A percentile compares a stretch with the other conserved stretches of the same genome.
Conservation (phyloP, 1,140 invertebrate genomes). For the Pseudomyrmex pallidus region DNA sequence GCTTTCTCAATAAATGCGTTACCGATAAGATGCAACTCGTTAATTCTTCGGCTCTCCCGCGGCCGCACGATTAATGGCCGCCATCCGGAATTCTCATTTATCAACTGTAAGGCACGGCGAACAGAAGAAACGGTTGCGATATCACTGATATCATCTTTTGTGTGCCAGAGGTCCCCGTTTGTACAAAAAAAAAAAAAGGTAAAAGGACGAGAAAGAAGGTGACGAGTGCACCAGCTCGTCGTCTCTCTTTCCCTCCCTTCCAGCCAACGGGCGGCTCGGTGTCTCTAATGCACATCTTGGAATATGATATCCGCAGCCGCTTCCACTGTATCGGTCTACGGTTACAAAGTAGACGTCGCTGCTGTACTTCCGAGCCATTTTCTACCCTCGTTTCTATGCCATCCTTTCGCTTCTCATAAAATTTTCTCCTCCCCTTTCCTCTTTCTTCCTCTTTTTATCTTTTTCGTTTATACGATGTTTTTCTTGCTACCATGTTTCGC, state of each 20-base stretch:
- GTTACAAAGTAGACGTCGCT: constrained; percentile 51
- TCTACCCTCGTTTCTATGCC: constrained; percentile 27
- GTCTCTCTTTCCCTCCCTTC: not conserved
- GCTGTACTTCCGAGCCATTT: constrained; percentile 42
- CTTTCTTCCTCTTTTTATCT: not conserved
- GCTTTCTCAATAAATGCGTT: too few relatives aligned
- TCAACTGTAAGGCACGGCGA: not conserved
- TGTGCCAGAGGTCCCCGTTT: not conserved
- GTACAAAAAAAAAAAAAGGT: constrained; percentile 3
- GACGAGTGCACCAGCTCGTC: too few relatives aligned
- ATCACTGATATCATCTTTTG: constrained; percentile 28
- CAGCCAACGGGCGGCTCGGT: constrained; percentile 13
- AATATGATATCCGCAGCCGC: constrained; percentile 51
- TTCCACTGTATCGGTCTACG: constrained; percentile 46
- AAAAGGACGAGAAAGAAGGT: too few relatives aligned
- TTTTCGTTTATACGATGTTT: not conserved
- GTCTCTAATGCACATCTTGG: constrained; percentile 49
- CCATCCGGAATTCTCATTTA: constrained; percentile 34
- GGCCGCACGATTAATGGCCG: constrained; percentile 14
- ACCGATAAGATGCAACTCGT: not conserved
- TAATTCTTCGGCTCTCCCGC: constrained; percentile 9
- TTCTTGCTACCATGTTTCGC: not conserved
- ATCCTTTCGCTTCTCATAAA: constrained; percentile 34
- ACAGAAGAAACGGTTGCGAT: constrained; percentile 5
- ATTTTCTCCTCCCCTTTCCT: not conserved